Conservation (phyloP, 2,113 vertebrate species). For the Oophaga pumilio region DNA sequence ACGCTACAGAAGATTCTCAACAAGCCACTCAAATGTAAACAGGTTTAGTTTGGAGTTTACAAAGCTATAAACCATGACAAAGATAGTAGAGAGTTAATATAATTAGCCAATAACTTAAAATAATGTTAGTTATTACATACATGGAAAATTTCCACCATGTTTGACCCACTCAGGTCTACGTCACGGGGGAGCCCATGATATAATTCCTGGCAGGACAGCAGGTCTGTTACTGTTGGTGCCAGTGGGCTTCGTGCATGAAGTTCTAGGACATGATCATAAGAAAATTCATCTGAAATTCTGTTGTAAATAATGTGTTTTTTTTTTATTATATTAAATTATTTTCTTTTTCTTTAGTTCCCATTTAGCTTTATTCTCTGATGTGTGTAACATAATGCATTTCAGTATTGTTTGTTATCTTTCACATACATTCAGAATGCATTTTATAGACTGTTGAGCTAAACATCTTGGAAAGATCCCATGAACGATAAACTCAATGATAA, state of each 20-base stretch:
- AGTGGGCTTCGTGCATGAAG: background rate
- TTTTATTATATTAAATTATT: slow-evolving; percentile 13
- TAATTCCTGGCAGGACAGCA: slow-evolving; percentile 8
- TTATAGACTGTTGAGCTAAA: background rate
- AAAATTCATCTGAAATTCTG: background rate
- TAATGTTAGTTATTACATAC: background rate
- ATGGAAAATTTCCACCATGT: background rate
- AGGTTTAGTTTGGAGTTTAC: background rate
- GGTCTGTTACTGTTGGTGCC: slow-evolving; percentile 41
- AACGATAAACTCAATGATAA: background rate
- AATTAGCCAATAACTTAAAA: slow-evolving; percentile 2
- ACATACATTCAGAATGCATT: slow-evolving; percentile 4
- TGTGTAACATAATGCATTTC: slow-evolving; percentile 7
- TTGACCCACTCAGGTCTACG: background rate
- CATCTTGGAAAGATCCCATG: background rate
- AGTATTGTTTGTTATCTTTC: background rate
- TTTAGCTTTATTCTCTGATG: background rate
- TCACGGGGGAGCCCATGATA: background rate
- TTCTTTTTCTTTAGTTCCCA: background rate
- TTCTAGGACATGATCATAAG: background rate
- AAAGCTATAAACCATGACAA: background rate
- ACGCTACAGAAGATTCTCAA: background rate
- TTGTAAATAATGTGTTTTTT: background rate
- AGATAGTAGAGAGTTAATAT: slow-evolving; percentile 1
- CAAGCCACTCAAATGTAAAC: background rate